Conservation (phyloP, 2,113 vertebrate species). For the Polyodon spathula region DNA sequence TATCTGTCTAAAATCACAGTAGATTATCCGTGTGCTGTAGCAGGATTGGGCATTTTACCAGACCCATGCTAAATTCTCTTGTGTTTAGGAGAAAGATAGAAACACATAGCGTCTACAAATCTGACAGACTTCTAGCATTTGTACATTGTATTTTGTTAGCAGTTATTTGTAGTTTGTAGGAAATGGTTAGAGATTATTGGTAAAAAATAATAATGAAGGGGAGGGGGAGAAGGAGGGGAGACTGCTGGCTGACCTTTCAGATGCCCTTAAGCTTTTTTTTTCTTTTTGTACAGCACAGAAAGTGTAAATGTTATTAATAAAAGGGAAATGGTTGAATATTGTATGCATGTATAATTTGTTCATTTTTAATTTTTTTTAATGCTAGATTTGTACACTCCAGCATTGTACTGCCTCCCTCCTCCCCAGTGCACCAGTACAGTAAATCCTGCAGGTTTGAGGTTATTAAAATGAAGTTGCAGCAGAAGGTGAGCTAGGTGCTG, state of each 20-base stretch:
- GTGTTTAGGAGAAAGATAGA: background rate
- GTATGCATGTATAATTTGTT: too few species aligned
- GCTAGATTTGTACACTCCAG: too few species aligned
- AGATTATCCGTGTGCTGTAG: too few species aligned
- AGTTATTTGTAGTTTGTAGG: constrained; percentile 20
- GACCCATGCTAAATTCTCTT: too few species aligned
- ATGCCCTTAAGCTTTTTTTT: constrained; percentile 25
- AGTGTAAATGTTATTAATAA: too few species aligned
- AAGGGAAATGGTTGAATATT: background rate
- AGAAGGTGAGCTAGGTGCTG: too few species aligned
- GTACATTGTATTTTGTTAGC: constrained; percentile 40
- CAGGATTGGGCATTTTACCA: too few species aligned
- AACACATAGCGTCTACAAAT: constrained; percentile 14
- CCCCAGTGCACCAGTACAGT: too few species aligned
- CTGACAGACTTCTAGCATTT: constrained; percentile 21
- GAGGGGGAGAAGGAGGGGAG: constrained; percentile 11
- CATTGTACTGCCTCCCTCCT: too few species aligned
- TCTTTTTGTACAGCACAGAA: constrained; percentile 32
- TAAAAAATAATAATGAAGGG: background rate
- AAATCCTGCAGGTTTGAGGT: too few species aligned
- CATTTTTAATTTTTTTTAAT: background rate
- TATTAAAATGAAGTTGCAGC: too few species aligned
- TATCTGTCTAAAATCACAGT: too few species aligned
- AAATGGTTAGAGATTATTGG: constrained; percentile 10
- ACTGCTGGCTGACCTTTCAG: constrained; percentile 24